Conservation (phyloP, 2,888 invertebrate genomes). For the Drosophila limbata region DNA sequence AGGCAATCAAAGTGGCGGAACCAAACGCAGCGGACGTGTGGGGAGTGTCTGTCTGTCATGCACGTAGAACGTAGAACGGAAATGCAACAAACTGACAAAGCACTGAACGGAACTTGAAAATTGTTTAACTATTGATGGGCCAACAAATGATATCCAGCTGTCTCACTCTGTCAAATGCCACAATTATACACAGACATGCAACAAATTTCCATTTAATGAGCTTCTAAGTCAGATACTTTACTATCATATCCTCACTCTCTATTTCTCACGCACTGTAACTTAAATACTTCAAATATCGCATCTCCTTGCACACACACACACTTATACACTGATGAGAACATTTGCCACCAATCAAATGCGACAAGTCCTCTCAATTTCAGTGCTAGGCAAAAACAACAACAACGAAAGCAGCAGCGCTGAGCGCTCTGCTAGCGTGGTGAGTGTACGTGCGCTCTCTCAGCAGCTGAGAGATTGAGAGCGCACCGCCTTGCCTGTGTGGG, state of each 20-base stretch:
- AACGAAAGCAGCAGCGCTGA: neutral
- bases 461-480: neutral
- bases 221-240: neutral
- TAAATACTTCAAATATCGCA: neutral
- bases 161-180: slow-evolving; percentile 32
- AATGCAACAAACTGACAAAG: slow-evolving; percentile 70
- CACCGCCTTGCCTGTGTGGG: neutral
- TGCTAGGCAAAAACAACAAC: neutral
- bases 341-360: too few relatives aligned
- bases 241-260: neutral
- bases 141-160: slow-evolving; percentile 29
- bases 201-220: slow-evolving; percentile 12
- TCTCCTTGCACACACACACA: too few relatives aligned
- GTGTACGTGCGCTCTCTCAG: slow-evolving; percentile 10
- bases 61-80: slow-evolving; percentile 71
- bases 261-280: neutral
- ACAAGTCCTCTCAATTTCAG: too few relatives aligned
- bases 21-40: slow-evolving; percentile 42
- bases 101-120: slow-evolving; percentile 70
- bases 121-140: slow-evolving; percentile 64
- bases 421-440: slow-evolving; percentile 12
- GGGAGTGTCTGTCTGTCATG: slow-evolving; percentile 59
- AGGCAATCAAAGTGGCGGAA: slow-evolving; percentile 44
- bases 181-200: neutral
- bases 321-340: too few relatives aligned